phyloP scores from a whole-genome alignment of 2,797 vertebrate species.

The Mus caroli region DNA sequence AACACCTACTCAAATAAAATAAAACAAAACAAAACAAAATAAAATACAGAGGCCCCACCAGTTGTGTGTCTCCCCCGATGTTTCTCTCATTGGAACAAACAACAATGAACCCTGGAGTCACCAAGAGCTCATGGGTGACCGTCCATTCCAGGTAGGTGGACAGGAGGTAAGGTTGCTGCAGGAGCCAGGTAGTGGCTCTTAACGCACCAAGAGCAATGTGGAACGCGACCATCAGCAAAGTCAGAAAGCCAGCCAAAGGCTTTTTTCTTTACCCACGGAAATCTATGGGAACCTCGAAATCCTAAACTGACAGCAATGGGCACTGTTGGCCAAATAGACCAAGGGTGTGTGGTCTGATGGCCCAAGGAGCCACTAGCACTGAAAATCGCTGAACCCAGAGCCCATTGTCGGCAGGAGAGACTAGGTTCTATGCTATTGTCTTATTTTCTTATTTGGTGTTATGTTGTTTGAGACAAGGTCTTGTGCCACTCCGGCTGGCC shows the following conservation, averaged over 20 bases:
- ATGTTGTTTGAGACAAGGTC: background rate
- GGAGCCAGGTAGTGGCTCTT: constrained; percentile 5
- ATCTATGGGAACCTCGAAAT: background rate
- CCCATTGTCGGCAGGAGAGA: background rate
- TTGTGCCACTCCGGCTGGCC: background rate
- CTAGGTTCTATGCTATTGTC: background rate
- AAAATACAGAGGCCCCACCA: background rate
- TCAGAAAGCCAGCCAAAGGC: background rate
- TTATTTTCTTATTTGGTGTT: background rate
- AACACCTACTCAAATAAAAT: background rate
- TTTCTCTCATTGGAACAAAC: background rate
- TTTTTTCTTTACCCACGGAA: background rate
- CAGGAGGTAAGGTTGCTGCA: background rate
- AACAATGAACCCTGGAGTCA: background rate
- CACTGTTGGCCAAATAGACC: background rate
- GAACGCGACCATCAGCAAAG: background rate
- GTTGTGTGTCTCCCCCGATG: background rate
- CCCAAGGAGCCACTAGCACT: background rate
- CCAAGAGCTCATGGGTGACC: background rate
- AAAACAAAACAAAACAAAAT: background rate
- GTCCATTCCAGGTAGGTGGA: background rate
- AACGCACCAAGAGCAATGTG: background rate
- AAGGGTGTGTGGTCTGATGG: background rate
- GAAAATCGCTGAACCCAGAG: background rate
- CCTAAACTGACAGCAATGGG: background rate